Base-by-base conservation (phyloP, 1,140 invertebrate genomes). In the Pinna nobilis region DNA sequence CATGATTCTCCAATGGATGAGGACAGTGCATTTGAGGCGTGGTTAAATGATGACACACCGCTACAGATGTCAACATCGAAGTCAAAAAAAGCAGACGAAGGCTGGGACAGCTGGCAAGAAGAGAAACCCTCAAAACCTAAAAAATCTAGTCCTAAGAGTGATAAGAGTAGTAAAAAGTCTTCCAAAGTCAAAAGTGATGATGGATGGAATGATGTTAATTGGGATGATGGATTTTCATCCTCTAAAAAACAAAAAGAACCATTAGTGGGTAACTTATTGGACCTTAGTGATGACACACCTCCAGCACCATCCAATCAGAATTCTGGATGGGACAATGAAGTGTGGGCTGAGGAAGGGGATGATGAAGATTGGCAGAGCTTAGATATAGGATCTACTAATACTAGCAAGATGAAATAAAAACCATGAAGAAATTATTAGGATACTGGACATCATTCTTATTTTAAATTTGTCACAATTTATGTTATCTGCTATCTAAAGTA, bases 251-350 rank as follows among this genome's bases (percentile, higher is more conserved):
- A 84, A 74, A 84, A 82, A 35, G 74, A 86, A 41, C 85, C 85
- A 49, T 70, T 84, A 39, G 84, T 86, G 30, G 85, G 84, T 9
- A 84, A 86, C 70, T 74, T 86, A 23, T 49, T 86, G 41, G 85
- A 86, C 71, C 67, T 86, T 23, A 76, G 80, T 61, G 78, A 81
- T 51, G 81, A 80, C 18, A 61, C 70, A 1, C 5, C 41, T 30
- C 44, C 44, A 33, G 18, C 60, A 39, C 44, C 60, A 39, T 63
- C 61, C 51, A 67, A 53, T 37, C 69, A 69, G 47, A 35, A 70
- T 53, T 73, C 75, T 32, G 84, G 84, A 2, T 86, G 85, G 85
- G 84, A 86, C 74, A 86, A 85, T 78, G 85, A 86, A 11, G 84
- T 85, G 7, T 86, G 85, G 85, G 83, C 82, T 1, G 77, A 83